Evolutionary conservation across 2,888 invertebrate species (phyloP).

Genomic region (Imbricaverruca yamaguchii): DNA sequence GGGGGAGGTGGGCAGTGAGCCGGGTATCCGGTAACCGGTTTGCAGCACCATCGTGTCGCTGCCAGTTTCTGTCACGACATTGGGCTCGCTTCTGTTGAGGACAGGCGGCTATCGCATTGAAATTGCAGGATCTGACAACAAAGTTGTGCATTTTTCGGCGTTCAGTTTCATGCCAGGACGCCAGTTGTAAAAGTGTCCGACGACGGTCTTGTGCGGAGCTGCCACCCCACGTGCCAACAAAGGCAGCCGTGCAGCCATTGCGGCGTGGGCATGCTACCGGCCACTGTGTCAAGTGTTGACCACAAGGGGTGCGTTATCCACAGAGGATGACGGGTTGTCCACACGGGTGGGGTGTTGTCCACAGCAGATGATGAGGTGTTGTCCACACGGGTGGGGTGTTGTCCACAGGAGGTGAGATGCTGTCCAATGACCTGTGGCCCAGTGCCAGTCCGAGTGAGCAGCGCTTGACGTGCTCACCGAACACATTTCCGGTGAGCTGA

Average conservation of each 20-base stretch:
- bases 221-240: constrained; percentile 6
- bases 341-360: no score
- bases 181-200: neutral
- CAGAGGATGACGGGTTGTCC: no score
- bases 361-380: no score
- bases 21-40: no score
- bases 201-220: neutral
- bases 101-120: neutral
- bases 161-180: neutral
- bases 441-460: no score
- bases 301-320: no score
- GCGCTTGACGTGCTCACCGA: no score
- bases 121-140: neutral
- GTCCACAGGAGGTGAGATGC: no score
- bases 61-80: neutral
- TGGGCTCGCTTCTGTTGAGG: neutral
- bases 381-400: no score
- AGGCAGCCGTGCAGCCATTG: neutral
- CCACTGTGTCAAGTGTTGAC: neutral
- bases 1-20: no score
- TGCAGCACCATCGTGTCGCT: neutral
- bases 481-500: neutral
- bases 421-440: no score
- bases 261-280: neutral
- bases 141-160: neutral